Percentiles rank a stretch among this genome's conserved stretches.
These are phyloP conservation scores for Tursiops truncatus DNA, from an alignment of 2,113 vertebrate species.

Conservation along the genomic window DNA sequence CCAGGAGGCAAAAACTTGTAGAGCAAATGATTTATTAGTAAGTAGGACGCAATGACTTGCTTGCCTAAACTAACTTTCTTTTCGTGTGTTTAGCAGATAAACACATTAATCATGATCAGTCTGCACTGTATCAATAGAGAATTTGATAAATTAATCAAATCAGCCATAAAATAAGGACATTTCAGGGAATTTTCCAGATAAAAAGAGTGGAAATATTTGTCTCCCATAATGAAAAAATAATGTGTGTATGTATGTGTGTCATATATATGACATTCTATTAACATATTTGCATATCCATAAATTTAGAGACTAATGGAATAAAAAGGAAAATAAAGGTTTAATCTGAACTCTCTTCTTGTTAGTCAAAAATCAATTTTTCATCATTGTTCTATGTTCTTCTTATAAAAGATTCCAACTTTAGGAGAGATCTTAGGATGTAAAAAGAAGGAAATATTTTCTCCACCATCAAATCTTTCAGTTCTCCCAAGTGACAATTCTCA, in stretches of 20 bases:
- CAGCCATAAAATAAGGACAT: not conserved
- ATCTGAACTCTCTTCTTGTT: not conserved
- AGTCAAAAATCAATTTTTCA: not conserved
- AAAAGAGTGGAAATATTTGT: not conserved
- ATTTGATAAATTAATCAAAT: slow-evolving; percentile 22
- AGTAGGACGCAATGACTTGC: not conserved
- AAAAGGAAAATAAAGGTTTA: not conserved
- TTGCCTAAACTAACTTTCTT: slow-evolving; percentile 32
- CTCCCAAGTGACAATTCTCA: not conserved
- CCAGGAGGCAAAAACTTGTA: not conserved
- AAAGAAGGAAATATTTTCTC: not conserved
- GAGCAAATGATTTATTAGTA: slow-evolving; percentile 32
- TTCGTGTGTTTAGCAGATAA: slow-evolving; percentile 33
- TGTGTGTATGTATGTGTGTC: not conserved
- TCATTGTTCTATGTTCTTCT: not conserved
- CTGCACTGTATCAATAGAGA: slow-evolving; percentile 1
- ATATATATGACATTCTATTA: not conserved
- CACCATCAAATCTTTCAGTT: not conserved
- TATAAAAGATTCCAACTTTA: not conserved
- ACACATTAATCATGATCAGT: slow-evolving; percentile 40
- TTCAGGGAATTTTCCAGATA: slow-evolving; percentile 10
- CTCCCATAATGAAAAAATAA: not conserved
- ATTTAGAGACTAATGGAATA: not conserved
- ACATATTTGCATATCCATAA: not conserved
- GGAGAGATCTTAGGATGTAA: not conserved